Percentiles rank a stretch among this genome's conserved stretches.
Evolutionary conservation across 2,113 vertebrate species (phyloP).

Genomic region (Rissa tridactyla): DNA sequence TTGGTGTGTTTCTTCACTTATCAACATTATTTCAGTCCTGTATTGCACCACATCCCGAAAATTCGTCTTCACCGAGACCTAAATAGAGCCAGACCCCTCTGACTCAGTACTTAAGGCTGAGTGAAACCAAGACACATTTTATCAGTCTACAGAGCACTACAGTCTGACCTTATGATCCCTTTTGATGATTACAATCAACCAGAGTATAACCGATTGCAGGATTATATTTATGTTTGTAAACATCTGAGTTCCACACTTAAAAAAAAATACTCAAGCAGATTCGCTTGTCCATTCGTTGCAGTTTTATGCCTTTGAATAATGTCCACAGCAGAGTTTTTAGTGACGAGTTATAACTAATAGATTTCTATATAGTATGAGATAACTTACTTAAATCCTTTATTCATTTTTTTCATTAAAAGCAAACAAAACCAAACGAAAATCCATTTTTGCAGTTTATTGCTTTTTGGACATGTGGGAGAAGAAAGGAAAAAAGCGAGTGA

Average conservation of each 20-base stretch:
- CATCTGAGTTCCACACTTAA: background rate
- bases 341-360: background rate
- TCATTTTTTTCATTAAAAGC: background rate
- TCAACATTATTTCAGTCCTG: background rate
- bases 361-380: background rate
- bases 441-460: background rate
- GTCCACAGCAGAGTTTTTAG: background rate
- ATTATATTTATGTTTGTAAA: background rate
- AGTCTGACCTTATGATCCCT: background rate
- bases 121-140: background rate
- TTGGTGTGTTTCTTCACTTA: background rate
- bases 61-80: background rate
- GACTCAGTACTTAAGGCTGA: background rate
- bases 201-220: background rate
- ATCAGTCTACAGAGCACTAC: background rate
- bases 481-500: background rate
- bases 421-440: background rate
- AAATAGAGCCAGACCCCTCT: background rate
- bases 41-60: background rate
- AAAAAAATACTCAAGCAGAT: background rate
- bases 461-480: background rate
- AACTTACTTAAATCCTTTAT: background rate
- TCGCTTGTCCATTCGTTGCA: background rate
- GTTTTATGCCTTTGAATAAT: background rate
- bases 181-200: background rate